phyloP scores from a whole-genome alignment of 2,113 vertebrate species.

The Thryonomys swinderianus region DNA sequence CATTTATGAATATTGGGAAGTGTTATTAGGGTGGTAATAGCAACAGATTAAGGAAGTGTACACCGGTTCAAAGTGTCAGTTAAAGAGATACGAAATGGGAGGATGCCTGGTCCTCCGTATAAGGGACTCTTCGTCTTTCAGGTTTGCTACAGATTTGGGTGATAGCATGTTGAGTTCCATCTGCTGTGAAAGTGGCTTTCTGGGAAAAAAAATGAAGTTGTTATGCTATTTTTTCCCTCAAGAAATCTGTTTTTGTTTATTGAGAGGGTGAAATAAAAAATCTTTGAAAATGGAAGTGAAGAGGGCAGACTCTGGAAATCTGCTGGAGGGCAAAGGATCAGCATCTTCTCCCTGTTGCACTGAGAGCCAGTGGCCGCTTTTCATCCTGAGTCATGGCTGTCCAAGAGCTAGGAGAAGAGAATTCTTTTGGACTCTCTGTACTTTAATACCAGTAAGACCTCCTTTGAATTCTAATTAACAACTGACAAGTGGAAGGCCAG shows the following conservation, averaged over 20 bases:
- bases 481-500: constrained; percentile 76
- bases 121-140: constrained; percentile 81
- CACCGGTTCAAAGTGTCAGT: constrained; percentile 88
- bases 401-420: not conserved
- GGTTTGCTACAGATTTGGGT: constrained; percentile 83
- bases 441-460: constrained; percentile 66
- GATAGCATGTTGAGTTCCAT: constrained; percentile 85
- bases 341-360: not conserved
- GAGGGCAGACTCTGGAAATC: not conserved
- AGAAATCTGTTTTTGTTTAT: constrained; percentile 83
- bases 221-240: constrained; percentile 60
- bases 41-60: constrained; percentile 89
- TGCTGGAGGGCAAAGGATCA: not conserved
- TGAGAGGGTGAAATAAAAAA: constrained; percentile 65
- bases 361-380: not conserved
- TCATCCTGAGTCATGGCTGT: not conserved
- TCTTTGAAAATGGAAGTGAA: constrained; percentile 46
- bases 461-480: constrained; percentile 75
- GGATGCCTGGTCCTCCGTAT: constrained; percentile 59
- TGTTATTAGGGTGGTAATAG: constrained; percentile 91
- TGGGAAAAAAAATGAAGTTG: constrained; percentile 74
- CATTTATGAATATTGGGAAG: constrained; percentile 90
- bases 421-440: not conserved
- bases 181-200: constrained; percentile 83
- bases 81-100: constrained; percentile 84